Percentiles rank a stretch among this genome's conserved stretches.
Evolutionary conservation across 2,888 invertebrate species (phyloP).

Genomic region (Automeris io): DNA sequence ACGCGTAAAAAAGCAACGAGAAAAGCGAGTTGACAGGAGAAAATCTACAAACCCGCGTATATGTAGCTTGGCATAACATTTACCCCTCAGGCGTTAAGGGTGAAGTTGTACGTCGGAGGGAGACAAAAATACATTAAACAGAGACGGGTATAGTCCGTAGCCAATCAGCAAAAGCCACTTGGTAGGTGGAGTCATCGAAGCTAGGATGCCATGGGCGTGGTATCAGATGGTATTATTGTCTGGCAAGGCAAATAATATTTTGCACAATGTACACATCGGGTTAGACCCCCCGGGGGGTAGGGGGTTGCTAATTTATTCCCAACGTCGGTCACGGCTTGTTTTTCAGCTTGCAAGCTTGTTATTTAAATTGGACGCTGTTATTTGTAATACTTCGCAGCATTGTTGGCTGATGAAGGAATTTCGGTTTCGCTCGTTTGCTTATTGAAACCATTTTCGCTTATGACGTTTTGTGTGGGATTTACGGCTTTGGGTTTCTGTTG

Average conservation of each 20-base stretch:
- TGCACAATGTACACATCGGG: slow-evolving; percentile 83
- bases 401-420: slow-evolving; percentile 71
- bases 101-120: slow-evolving; percentile 60
- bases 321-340: slow-evolving; percentile 77
- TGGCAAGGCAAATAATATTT: slow-evolving; percentile 85
- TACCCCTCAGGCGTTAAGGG: slow-evolving; percentile 74
- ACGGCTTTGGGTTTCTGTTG: not conserved
- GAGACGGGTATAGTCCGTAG: slow-evolving; percentile 30
- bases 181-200: slow-evolving; percentile 65
- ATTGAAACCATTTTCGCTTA: slow-evolving; percentile 11
- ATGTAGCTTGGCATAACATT: slow-evolving; percentile 77
- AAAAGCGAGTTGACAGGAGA: slow-evolving; percentile 54
- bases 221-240: slow-evolving; percentile 76
- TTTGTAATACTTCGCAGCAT: slow-evolving; percentile 65
- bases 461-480: not conserved
- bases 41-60: slow-evolving; percentile 71
- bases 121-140: slow-evolving; percentile 25
- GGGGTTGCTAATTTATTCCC: slow-evolving; percentile 74
- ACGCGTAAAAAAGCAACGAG: slow-evolving; percentile 61
- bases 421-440: slow-evolving; percentile 30
- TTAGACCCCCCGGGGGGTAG: slow-evolving; percentile 39
- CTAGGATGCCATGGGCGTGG: slow-evolving; percentile 76
- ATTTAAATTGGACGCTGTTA: slow-evolving; percentile 75
- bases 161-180: slow-evolving; percentile 43
- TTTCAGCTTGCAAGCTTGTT: slow-evolving; percentile 76